Conservation (phyloP, 92 coral and sea anemone species). For the Siderastrea radians region DNA sequence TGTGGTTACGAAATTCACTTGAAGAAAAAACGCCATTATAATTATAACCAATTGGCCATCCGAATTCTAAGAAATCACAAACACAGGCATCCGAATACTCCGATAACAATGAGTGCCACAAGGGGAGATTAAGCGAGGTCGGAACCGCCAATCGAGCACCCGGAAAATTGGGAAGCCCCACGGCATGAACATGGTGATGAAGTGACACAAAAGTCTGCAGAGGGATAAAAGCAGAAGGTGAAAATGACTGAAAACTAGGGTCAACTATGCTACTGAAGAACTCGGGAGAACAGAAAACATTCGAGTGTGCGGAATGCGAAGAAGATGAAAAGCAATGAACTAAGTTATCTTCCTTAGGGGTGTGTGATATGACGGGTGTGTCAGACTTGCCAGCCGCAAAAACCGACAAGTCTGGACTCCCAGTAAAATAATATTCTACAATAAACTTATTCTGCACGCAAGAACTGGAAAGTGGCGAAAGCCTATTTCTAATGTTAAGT, state of each 20-base stretch:
- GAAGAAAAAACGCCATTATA: not conserved
- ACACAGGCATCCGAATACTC: not conserved
- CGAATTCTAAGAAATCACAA: not conserved
- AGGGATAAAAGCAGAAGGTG: not conserved
- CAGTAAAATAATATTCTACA: not conserved
- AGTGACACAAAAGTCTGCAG: not conserved
- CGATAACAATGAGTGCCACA: not conserved
- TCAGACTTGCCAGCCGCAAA: not conserved
- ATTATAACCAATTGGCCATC: not conserved
- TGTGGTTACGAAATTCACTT: not conserved
- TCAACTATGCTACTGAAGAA: not conserved
- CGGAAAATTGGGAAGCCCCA: not conserved
- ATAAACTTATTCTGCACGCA: not conserved
- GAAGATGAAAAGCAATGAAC: too few species aligned
- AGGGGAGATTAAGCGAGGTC: not conserved
- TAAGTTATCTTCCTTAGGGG: too few species aligned
- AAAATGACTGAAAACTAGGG: too few species aligned
- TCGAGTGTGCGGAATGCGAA: too few species aligned
- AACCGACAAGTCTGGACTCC: not conserved
- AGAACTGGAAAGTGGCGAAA: not conserved
- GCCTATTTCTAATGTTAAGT: too few species aligned
- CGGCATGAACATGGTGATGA: not conserved
- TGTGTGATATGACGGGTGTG: too few species aligned
- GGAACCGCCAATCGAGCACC: not conserved
- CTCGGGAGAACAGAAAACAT: not conserved